A percentile compares a stretch with the other conserved stretches of the same genome.
phyloP scores from a whole-genome alignment of 1,140 invertebrate genomes.

The Drosophila tsacasi region DNA sequence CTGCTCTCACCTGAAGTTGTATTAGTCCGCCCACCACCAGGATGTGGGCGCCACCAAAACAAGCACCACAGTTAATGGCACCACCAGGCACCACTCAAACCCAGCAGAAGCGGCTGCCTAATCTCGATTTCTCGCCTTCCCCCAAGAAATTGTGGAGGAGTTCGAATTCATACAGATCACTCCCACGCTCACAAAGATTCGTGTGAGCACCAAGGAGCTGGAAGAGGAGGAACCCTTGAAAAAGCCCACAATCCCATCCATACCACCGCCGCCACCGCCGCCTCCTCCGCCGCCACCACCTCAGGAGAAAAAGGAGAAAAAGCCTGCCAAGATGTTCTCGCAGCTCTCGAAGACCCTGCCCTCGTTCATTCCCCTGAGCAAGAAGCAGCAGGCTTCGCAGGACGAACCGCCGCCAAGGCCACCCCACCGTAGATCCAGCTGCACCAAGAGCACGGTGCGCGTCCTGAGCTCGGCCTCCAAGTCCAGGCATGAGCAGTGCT shows the following conservation, averaged over 20 bases:
- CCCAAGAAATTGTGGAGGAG: slow-evolving; percentile 72
- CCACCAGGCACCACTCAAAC: slow-evolving; percentile 35
- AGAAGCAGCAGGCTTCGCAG: slow-evolving; percentile 57
- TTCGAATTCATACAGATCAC: slow-evolving; percentile 93
- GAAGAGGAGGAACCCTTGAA: slow-evolving; percentile 30
- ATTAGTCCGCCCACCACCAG: slow-evolving; percentile 14
- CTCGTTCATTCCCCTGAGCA: slow-evolving; percentile 85
- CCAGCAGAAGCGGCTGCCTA: slow-evolving; percentile 30
- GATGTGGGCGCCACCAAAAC: slow-evolving; percentile 33
- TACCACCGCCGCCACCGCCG: slow-evolving; percentile 18
- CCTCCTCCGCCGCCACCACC: slow-evolving; percentile 37
- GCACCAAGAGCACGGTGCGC: slow-evolving; percentile 87
- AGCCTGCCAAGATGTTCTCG: slow-evolving; percentile 83
- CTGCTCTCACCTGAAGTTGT: slow-evolving; percentile 57
- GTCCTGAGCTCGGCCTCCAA: slow-evolving; percentile 53
- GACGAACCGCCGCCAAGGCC: slow-evolving; percentile 61
- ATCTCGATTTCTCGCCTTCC: slow-evolving; percentile 40
- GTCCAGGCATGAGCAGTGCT: slow-evolving; percentile 87
- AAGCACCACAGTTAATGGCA: slow-evolving; percentile 48
- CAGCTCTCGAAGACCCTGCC: slow-evolving; percentile 85
- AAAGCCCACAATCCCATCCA: slow-evolving; percentile 1
- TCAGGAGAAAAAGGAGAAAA: slow-evolving; percentile 5
- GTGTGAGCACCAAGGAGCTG: slow-evolving; percentile 88
- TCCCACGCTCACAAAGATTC: slow-evolving; percentile 91
- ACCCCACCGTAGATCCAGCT: slow-evolving; percentile 88